These are phyloP conservation scores for Muschampia plurimacula DNA, from an alignment of 2,888 invertebrate genomes.

Conservation along the genomic window DNA sequence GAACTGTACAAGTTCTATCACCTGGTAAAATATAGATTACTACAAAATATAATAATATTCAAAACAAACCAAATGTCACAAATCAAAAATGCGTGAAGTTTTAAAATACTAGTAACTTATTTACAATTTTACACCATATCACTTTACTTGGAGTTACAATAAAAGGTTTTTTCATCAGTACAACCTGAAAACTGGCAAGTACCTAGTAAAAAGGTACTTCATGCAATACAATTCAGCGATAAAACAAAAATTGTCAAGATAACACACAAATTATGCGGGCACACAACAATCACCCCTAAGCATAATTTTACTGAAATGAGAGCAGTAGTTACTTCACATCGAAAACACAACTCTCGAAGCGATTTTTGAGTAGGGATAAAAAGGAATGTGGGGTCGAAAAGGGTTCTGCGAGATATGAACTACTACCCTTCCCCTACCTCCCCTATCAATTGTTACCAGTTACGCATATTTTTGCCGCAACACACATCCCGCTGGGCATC, in stretches of 20 bases:
- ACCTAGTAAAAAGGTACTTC: not conserved
- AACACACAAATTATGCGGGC: conserved; percentile 30
- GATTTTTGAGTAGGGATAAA: conserved; percentile 81
- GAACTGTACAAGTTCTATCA: too few relatives aligned
- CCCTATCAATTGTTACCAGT: conserved; percentile 81
- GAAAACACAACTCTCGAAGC: conserved; percentile 72
- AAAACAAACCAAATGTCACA: too few relatives aligned
- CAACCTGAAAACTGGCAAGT: too few relatives aligned
- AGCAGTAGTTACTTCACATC: conserved; percentile 72
- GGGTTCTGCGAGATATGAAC: conserved; percentile 72
- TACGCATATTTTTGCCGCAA: conserved; percentile 73
- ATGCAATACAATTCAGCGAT: not conserved
- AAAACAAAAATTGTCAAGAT: conserved; percentile 27
- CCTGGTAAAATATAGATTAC: too few relatives aligned
- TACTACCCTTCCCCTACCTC: conserved; percentile 66
- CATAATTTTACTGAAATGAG: conserved; percentile 64
- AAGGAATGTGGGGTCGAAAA: conserved; percentile 72
- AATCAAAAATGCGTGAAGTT: too few relatives aligned
- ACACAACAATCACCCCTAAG: conserved; percentile 34
- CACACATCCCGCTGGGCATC: conserved; percentile 30
- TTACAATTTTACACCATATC: too few relatives aligned
- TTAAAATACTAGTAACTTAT: too few relatives aligned
- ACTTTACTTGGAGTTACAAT: too few relatives aligned
- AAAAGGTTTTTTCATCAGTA: too few relatives aligned
- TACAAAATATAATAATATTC: too few relatives aligned